Percentiles rank a stretch among this genome's conserved stretches.
These are phyloP conservation scores for Amblyjoppa fuscipennis DNA, from an alignment of 2,888 invertebrate species.

Conservation along the genomic window DNA sequence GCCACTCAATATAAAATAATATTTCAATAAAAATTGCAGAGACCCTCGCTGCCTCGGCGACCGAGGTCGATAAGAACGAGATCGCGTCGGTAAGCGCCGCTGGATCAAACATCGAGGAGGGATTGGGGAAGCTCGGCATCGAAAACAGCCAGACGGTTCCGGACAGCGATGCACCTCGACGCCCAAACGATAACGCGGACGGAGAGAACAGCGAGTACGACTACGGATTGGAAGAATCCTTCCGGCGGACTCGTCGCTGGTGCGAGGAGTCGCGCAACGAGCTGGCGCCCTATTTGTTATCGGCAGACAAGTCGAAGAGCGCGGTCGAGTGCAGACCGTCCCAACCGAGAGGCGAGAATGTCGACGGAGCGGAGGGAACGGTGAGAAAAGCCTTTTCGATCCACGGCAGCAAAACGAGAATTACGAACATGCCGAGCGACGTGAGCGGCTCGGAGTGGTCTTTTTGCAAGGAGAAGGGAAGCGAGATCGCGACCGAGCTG, in stretches of 20 bases:
- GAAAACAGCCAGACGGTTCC: slow-evolving; percentile 4
- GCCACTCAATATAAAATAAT: background rate
- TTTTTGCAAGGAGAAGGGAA: background rate
- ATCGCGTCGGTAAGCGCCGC: background rate
- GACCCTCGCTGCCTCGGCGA: background rate
- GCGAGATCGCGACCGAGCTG: background rate
- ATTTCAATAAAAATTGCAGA: background rate
- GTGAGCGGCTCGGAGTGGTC: background rate
- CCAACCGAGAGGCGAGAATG: background rate
- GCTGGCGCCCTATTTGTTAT: background rate
- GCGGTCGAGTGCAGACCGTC: background rate
- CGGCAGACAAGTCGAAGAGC: background rate
- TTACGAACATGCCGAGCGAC: background rate
- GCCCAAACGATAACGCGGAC: background rate
- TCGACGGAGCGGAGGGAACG: background rate
- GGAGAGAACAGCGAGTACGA: background rate
- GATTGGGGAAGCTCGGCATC: slow-evolving; percentile 43
- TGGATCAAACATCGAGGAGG: slow-evolving; percentile 23
- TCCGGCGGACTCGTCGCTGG: slow-evolving; percentile 37
- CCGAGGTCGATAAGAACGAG: background rate
- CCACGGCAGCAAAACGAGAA: slow-evolving; percentile 8
- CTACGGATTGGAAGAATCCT: background rate
- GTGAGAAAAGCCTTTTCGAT: background rate
- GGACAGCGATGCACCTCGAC: background rate
- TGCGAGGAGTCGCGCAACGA: slow-evolving; percentile 38